phyloP scores from a whole-genome alignment of 2,113 vertebrate genomes.

The Aegithalos caudatus region DNA sequence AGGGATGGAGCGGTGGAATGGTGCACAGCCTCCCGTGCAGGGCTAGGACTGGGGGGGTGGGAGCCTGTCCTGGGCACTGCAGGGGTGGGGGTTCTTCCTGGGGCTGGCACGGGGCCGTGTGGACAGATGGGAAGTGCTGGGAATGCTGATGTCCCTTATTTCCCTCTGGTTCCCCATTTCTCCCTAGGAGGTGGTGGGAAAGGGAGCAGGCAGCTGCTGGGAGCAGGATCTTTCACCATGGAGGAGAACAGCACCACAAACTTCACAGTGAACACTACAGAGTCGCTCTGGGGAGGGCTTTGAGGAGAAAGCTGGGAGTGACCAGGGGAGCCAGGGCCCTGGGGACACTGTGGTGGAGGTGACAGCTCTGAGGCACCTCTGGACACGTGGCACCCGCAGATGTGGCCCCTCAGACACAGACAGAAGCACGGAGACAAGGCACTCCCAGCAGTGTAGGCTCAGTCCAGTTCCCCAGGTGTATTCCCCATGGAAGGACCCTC shows the following conservation, averaged over 20 bases:
- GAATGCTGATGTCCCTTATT: fast-evolving
- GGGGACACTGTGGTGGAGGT: too few relatives aligned
- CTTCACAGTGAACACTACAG: too few relatives aligned
- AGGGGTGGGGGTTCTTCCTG: not conserved
- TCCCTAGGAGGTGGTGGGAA: not conserved
- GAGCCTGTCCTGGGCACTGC: not conserved
- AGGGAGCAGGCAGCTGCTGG: fast-evolving
- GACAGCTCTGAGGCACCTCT: not conserved
- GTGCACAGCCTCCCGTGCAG: not conserved
- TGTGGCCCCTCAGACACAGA: too few relatives aligned
- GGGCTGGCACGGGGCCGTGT: fast-evolving
- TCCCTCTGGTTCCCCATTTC: not conserved
- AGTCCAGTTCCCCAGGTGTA: fast-evolving
- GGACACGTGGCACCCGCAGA: not conserved
- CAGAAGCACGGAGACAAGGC: too few relatives aligned
- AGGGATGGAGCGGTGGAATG: not conserved
- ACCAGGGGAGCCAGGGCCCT: not conserved
- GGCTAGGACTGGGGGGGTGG: not conserved
- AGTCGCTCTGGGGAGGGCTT: not conserved
- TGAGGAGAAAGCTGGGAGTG: fast-evolving
- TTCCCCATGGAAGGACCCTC: not conserved
- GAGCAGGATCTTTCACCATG: not conserved
- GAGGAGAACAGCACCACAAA: not conserved
- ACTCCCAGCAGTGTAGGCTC: fast-evolving
- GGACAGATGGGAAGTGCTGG: not conserved